A percentile compares a stretch with the other conserved stretches of the same genome.
These are phyloP conservation scores for Nansenia antarctica DNA, from an alignment of 2,113 vertebrate species.

Conservation along the genomic window DNA sequence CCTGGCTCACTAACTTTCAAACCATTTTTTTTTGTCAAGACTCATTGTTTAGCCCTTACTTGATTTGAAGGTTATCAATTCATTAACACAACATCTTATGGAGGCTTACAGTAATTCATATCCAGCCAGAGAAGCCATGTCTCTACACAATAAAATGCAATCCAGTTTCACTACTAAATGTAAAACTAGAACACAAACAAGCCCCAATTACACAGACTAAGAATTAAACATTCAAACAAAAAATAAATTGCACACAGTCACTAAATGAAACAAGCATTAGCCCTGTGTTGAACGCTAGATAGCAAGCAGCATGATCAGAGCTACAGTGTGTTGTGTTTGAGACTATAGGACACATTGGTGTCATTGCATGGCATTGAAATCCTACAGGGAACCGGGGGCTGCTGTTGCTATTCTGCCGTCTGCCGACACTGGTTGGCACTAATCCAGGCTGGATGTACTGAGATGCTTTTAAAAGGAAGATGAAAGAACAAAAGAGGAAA, in stretches of 20 bases:
- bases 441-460: conserved; percentile 72
- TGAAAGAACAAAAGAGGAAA: conserved; percentile 71
- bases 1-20: conserved; percentile 65
- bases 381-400: conserved; percentile 54
- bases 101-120: conserved; percentile 27
- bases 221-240: conserved; percentile 71
- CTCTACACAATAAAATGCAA: too few species aligned
- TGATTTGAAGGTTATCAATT: conserved; percentile 71
- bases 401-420: conserved; percentile 22
- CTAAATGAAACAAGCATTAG: conserved; percentile 65
- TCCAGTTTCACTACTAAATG: background rate
- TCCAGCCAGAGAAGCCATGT: background rate
- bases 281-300: conserved; percentile 61
- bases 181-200: background rate
- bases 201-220: conserved; percentile 49
- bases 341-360: conserved; percentile 54
- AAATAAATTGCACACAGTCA: conserved; percentile 66
- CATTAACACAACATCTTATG: conserved; percentile 64
- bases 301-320: conserved; percentile 63
- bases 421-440: conserved; percentile 55
- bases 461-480: conserved; percentile 70
- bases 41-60: conserved; percentile 65
- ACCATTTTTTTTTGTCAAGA: conserved; percentile 51
- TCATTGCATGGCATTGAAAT: conserved; percentile 67
- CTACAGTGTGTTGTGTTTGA: conserved; percentile 31